These are phyloP conservation scores for Cydia splendana DNA, from an alignment of 1,140 invertebrate species.

Conservation along the genomic window DNA sequence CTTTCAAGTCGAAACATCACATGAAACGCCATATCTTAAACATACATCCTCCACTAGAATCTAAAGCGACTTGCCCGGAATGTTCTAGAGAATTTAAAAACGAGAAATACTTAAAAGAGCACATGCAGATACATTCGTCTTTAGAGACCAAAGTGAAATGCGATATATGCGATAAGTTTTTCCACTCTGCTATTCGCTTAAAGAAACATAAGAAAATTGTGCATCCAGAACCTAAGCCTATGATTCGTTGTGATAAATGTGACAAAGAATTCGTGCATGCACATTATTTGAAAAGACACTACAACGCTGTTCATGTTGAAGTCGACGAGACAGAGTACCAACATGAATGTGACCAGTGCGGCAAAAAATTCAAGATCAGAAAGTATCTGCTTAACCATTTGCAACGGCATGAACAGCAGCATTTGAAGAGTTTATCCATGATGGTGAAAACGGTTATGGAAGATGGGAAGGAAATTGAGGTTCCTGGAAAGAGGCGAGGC, in stretches of 20 bases:
- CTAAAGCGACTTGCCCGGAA: conserved; percentile 68
- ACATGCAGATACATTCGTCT: conserved; percentile 72
- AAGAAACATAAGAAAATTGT: conserved; percentile 75
- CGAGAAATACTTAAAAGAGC: conserved; percentile 71
- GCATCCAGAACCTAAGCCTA: conserved; percentile 63
- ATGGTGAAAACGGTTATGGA: conserved; percentile 73
- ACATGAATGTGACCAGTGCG: conserved; percentile 66
- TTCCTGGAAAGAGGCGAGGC: conserved; percentile 47
- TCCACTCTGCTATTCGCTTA: conserved; percentile 67
- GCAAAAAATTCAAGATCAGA: conserved; percentile 70
- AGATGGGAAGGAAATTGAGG: conserved; percentile 42
- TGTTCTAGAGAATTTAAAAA: conserved; percentile 74
- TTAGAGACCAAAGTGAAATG: conserved; percentile 67
- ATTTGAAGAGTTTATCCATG: conserved; percentile 65
- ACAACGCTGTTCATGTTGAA: conserved; percentile 69
- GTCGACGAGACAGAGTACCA: conserved; percentile 64
- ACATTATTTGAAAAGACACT: conserved; percentile 65
- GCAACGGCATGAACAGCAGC: conserved; percentile 70
- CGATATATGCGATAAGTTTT: conserved; percentile 70
- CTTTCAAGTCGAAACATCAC: conserved; percentile 68
- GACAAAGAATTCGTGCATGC: conserved; percentile 71
- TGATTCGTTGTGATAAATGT: conserved; percentile 69
- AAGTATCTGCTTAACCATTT: conserved; percentile 69
- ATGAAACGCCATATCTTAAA: conserved; percentile 72
- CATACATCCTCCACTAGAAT: conserved; percentile 71